Percentiles rank a stretch among this genome's conserved stretches.
Evolutionary conservation across 2,888 invertebrate genomes (phyloP).

Genomic region (Lasioglossum villosulum): DNA sequence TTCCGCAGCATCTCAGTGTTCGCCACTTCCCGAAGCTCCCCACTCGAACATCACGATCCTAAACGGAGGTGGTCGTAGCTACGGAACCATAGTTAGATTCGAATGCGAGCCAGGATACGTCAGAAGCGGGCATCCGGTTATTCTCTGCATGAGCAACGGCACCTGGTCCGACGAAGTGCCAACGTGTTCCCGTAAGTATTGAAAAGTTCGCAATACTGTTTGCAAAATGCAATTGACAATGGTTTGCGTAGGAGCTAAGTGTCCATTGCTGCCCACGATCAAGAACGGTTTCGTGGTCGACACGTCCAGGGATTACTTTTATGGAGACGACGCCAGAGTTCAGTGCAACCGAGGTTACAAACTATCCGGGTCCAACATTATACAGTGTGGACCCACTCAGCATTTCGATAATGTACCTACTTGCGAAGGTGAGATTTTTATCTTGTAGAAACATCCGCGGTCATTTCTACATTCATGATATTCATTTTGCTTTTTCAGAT

Average conservation of each 20-base stretch:
- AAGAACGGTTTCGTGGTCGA: constrained; percentile 95
- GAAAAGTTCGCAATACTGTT: neutral
- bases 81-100: constrained; percentile 96
- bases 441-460: too few species aligned
- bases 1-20: constrained; percentile 93
- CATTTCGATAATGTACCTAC: constrained; percentile 93
- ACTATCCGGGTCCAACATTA: constrained; percentile 92
- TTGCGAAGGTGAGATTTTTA: constrained; percentile 88
- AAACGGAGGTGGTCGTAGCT: constrained; percentile 96
- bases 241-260: constrained; percentile 86
- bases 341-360: constrained; percentile 96
- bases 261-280: constrained; percentile 91
- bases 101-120: constrained; percentile 97
- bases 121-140: constrained; percentile 94
- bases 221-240: constrained; percentile 6
- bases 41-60: constrained; percentile 94
- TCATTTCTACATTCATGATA: neutral
- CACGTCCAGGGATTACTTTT: constrained; percentile 90
- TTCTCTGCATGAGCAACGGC: constrained; percentile 97
- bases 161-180: constrained; percentile 98
- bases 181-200: constrained; percentile 90
- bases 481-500: constrained; percentile 85
- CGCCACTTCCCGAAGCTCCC: constrained; percentile 93
- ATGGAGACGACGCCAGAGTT: constrained; percentile 95
- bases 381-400: constrained; percentile 94